Conservation (phyloP, 2,797 vertebrate genomes). For the Dermochelys coriacea region DNA sequence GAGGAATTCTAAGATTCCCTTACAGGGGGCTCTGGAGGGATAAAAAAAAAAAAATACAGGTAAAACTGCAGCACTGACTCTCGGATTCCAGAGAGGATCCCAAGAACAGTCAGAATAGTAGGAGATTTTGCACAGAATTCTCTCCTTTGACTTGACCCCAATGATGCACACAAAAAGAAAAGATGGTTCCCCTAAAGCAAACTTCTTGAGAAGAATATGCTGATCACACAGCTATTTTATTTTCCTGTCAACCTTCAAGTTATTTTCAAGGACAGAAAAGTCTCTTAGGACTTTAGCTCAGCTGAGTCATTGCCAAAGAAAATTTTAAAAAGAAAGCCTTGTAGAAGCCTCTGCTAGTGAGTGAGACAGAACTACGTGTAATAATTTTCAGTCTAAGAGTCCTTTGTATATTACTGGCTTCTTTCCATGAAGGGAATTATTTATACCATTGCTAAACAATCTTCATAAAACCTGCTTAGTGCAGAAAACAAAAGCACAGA, state of each 20-base stretch:
- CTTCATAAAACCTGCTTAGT: not conserved
- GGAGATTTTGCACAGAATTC: not conserved
- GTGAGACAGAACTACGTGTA: not conserved
- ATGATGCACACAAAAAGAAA: not conserved
- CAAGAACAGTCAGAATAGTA: not conserved
- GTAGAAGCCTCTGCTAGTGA: not conserved
- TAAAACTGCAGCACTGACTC: not conserved
- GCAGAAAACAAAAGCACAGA: not conserved
- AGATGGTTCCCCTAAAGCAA: not conserved
- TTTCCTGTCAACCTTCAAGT: not conserved
- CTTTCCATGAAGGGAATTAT: not conserved
- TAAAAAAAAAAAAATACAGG: not conserved
- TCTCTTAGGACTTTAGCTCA: not conserved
- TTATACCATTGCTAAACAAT: not conserved
- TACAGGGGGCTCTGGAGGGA: not conserved
- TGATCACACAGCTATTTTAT: not conserved
- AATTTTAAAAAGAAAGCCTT: not conserved
- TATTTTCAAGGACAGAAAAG: not conserved
- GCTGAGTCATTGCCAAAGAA: not conserved
- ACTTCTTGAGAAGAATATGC: not conserved
- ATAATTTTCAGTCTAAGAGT: not conserved
- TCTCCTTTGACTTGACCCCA: not conserved
- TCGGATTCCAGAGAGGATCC: fast-evolving
- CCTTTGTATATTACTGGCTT: not conserved
- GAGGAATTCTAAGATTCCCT: not conserved